Base-by-base conservation (phyloP, 2,888 invertebrate species). In the Torymus aiolomorphi region DNA sequence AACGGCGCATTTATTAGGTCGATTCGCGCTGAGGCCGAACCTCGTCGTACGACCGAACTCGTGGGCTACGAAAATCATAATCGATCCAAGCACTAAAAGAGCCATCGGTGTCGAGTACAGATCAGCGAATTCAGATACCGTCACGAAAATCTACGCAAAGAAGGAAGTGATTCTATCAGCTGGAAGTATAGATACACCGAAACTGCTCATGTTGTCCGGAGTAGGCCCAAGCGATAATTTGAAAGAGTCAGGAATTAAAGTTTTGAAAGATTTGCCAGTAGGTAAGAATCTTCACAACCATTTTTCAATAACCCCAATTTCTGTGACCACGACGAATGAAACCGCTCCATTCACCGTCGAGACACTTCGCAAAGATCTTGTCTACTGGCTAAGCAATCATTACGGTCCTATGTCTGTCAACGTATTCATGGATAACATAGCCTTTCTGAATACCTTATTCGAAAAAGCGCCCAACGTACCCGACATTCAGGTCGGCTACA, bases 1-100 rank as follows among this genome's bases (percentile, higher is more conserved):
- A 95, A 95, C 85, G 88, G 88, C 2, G 95, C 94, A 1, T 95
- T 92, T 83, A 93, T 95, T n/a, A 90, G 93, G 83, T 94, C 94
- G 0, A 93, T 95, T 75, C 91, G 94, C 61, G 84, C 91, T 16
- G 79, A 85, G 92, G 24, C 83, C 84, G 51, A 91, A 91, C 80
- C 81, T 90, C 14, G 83, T 83, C 20, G 80, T 90, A 14, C 83
- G 86, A 81, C 92, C 92, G 82, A 89, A 92, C 79, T 91, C 92
- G 5, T 83, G 89, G 51, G 93, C 91, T 14, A 89, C 90, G 59
- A 91, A 90, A 82, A 85, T 94, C 16, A 84, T 92, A 16, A 90
- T 93, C 70, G 91, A 93, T 84, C 83, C 87, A 0, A 63, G 84
- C 11, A 89, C 88, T 16, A 92, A 91, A 74, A 86, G 76, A 54